A percentile compares a stretch with the other conserved stretches of the same genome.
phyloP scores from a whole-genome alignment of 2,888 invertebrate species.

The Ophion slaviceki region DNA sequence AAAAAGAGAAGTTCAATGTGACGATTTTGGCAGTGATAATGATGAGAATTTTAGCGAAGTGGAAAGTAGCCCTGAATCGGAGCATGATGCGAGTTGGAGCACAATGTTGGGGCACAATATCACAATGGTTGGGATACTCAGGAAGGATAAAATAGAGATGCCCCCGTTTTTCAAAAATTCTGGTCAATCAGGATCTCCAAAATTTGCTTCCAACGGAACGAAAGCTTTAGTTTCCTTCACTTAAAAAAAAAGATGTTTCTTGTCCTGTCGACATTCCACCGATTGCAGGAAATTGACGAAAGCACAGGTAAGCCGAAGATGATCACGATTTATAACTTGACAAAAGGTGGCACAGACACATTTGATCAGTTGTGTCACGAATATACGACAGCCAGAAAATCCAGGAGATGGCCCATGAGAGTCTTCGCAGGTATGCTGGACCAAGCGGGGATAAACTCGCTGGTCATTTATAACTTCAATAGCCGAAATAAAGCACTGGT shows the following conservation, averaged over 20 bases:
- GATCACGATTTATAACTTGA: conserved; percentile 17
- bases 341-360: conserved; percentile 1
- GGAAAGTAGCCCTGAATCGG: too few species aligned
- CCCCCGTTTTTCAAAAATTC: too few species aligned
- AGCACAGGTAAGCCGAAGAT: neutral
- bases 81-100: too few species aligned
- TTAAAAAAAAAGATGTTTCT: neutral
- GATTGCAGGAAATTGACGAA: neutral
- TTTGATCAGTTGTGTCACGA: conserved; percentile 25
- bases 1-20: too few species aligned
- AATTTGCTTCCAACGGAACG: too few species aligned
- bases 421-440: conserved; percentile 45
- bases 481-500: conserved; percentile 1
- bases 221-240: too few species aligned
- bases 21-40: too few species aligned
- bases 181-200: too few species aligned
- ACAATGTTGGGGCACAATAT: too few species aligned
- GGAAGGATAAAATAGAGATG: neutral
- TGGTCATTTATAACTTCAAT: neutral
- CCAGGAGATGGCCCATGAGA: conserved; percentile 36
- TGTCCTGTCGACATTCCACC: conserved; percentile 5
- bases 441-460: conserved; percentile 23
- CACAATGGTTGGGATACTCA: neutral
- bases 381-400: conserved; percentile 24
- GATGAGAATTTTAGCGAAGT: too few species aligned